Percentiles rank a stretch among this genome's conserved stretches.
These are phyloP conservation scores for Menidia beryllina DNA, from an alignment of 2,113 vertebrate genomes.

Conservation along the genomic window DNA sequence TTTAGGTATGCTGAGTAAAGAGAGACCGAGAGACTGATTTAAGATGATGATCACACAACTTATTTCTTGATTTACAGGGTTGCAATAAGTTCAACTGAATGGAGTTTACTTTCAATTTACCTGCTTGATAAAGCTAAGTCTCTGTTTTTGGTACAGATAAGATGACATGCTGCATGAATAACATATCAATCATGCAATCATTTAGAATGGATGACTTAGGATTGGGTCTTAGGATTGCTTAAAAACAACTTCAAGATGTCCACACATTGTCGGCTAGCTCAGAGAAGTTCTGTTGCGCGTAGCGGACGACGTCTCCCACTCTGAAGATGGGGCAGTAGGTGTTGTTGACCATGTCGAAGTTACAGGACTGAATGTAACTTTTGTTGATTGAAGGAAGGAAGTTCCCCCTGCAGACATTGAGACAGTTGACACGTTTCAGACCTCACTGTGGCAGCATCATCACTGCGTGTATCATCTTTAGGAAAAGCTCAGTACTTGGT, in stretches of 20 bases:
- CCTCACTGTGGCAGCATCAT: background rate
- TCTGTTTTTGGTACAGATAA: too few species aligned
- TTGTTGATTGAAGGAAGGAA: slow-evolving; percentile 83
- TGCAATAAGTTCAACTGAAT: too few species aligned
- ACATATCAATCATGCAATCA: too few species aligned
- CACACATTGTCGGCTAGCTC: slow-evolving; percentile 85
- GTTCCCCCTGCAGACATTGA: slow-evolving; percentile 84
- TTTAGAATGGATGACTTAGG: too few species aligned
- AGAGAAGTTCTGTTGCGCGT: slow-evolving; percentile 89
- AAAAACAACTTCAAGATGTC: background rate
- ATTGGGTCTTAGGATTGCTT: too few species aligned
- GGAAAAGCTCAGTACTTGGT: slow-evolving; percentile 83
- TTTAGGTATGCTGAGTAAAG: too few species aligned
- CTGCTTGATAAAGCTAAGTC: too few species aligned
- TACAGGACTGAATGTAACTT: slow-evolving; percentile 81
- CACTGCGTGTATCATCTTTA: background rate
- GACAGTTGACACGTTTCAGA: background rate
- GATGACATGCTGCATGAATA: too few species aligned
- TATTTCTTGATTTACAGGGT: too few species aligned
- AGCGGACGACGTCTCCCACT: slow-evolving; percentile 88
- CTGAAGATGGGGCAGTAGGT: slow-evolving; percentile 92
- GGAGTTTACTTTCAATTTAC: too few species aligned
- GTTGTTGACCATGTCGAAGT: slow-evolving; percentile 84
- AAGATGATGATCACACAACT: too few species aligned
- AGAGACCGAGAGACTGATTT: too few species aligned